These are phyloP conservation scores for Synergus itoensis DNA, from an alignment of 2,888 invertebrate genomes.

Conservation along the genomic window DNA sequence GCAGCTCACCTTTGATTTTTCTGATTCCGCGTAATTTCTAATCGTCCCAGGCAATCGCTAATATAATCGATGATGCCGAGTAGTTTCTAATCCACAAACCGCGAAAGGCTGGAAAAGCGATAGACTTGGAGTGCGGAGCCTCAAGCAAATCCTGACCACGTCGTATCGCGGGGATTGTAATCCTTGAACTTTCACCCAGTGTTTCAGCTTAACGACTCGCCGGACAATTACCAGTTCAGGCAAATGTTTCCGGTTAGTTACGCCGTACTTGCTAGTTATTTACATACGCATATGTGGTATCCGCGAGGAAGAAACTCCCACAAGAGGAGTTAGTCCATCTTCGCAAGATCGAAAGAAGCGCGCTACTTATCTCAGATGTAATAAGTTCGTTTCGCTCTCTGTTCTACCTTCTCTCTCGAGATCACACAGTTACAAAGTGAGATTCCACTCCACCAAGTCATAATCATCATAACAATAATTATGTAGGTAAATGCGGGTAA, in stretches of 20 bases:
- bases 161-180: conserved; percentile 64
- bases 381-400: conserved; percentile 55
- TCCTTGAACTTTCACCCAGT: conserved; percentile 69
- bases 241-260: conserved; percentile 54
- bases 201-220: conserved; percentile 57
- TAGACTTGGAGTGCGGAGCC: conserved; percentile 49
- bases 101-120: conserved; percentile 28
- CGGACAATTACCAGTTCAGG: conserved; percentile 61
- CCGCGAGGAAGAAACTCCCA: conserved; percentile 43
- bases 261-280: conserved; percentile 51
- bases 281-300: conserved; percentile 54
- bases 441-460: conserved; percentile 64
- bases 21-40: conserved; percentile 22
- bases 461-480: conserved; percentile 75
- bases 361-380: conserved; percentile 54
- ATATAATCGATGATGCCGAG: conserved; percentile 40
- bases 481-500: conserved; percentile 72
- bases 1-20: neutral
- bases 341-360: conserved; percentile 30
- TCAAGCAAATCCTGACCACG: conserved; percentile 61
- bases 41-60: conserved; percentile 27
- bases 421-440: conserved; percentile 52
- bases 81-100: conserved; percentile 35
- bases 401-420: conserved; percentile 9
- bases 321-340: conserved; percentile 19